Percentiles rank a stretch among this genome's conserved stretches.
These are phyloP conservation scores for Achlya flavicornis DNA, from an alignment of 2,888 invertebrate genomes.

Conservation along the genomic window DNA sequence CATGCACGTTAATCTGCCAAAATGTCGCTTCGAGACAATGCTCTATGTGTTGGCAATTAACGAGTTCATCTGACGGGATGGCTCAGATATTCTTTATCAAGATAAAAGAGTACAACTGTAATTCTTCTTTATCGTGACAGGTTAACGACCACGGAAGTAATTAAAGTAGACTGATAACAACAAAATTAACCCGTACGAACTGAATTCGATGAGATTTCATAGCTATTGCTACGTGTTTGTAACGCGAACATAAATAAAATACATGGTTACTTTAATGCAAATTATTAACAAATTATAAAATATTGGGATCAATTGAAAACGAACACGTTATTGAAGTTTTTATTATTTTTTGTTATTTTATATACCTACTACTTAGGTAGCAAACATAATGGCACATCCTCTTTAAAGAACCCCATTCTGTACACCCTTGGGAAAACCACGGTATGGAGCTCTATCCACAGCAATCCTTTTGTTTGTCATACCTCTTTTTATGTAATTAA, in stretches of 20 bases:
- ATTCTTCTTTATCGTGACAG: background rate
- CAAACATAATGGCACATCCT: no score
- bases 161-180: background rate
- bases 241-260: background rate
- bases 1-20: constrained; percentile 14
- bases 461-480: no score
- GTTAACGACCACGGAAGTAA: background rate
- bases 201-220: background rate
- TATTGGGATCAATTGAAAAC: no score
- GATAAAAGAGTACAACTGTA: background rate
- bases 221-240: background rate
- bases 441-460: no score
- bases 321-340: no score
- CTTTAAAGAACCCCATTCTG: no score
- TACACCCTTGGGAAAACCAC: no score
- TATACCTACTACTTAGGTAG: no score
- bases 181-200: background rate
- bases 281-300: no score
- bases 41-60: background rate
- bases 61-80: background rate
- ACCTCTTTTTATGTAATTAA: no score
- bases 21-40: background rate
- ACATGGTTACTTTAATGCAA: no score
- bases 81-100: background rate
- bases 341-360: no score